phyloP scores from a whole-genome alignment of 2,113 vertebrate genomes.

The Ondatra zibethicus region DNA sequence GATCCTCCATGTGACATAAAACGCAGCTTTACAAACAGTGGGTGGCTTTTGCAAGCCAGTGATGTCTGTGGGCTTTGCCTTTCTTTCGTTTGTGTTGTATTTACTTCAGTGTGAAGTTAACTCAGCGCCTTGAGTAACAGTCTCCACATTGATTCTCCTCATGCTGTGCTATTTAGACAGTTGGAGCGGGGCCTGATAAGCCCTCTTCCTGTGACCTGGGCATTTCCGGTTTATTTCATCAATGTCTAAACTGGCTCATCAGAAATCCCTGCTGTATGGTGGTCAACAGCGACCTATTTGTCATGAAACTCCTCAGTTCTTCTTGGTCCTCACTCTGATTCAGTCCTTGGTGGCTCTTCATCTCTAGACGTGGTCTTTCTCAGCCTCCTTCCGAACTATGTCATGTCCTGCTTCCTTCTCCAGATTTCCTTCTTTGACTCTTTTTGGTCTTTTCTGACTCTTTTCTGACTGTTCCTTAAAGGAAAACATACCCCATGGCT shows the following conservation, averaged over 20 bases:
- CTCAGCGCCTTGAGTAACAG: not conserved
- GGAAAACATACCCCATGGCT: not conserved
- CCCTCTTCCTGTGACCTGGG: not conserved
- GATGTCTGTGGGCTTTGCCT: not conserved
- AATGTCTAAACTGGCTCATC: fast-evolving
- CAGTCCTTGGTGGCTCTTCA: not conserved
- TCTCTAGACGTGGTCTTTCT: not conserved
- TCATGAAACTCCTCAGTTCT: fast-evolving
- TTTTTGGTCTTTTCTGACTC: not conserved
- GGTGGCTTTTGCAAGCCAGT: not conserved
- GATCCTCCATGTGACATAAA: slow-evolving; percentile 52
- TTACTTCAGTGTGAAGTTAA: not conserved
- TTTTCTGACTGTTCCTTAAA: not conserved
- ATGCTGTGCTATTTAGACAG: not conserved
- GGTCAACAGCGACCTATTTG: not conserved
- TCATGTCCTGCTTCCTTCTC: not conserved
- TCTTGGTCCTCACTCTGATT: not conserved
- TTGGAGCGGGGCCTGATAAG: not conserved
- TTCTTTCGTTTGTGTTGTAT: not conserved
- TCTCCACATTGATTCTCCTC: not conserved
- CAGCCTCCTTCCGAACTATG: not conserved
- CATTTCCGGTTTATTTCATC: not conserved
- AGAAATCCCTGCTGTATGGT: fast-evolving
- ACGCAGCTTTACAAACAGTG: not conserved
- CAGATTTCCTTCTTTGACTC: not conserved